Conservation (phyloP, 2,113 vertebrate species). For the Epinephelus fuscoguttatus region DNA sequence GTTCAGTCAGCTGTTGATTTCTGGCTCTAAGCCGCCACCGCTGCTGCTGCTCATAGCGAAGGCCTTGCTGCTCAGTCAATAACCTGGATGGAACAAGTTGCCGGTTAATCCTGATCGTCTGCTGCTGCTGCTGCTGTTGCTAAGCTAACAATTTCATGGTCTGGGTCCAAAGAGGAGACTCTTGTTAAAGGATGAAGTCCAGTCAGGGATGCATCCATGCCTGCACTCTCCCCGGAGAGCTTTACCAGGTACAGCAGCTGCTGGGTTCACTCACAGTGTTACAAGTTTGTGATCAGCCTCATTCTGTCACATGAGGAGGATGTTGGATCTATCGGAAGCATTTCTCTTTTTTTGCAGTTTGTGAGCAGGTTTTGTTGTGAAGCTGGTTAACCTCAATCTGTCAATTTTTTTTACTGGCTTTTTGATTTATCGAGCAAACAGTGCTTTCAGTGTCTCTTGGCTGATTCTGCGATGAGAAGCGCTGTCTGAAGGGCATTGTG, state of each 20-base stretch:
- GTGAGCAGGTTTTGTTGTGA: constrained; percentile 41
- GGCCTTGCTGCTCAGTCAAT: constrained; percentile 32
- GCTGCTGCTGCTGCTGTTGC: not conserved
- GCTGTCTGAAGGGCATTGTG: not conserved
- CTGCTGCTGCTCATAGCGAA: constrained; percentile 16
- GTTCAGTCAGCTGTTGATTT: constrained; percentile 66
- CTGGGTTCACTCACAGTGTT: constrained; percentile 33
- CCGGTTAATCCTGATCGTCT: constrained; percentile 12
- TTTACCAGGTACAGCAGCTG: constrained; percentile 77
- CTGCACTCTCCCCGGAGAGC: constrained; percentile 69
- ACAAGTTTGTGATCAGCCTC: constrained; percentile 60
- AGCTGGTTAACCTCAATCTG: constrained; percentile 69
- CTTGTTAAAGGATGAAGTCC: constrained; percentile 63
- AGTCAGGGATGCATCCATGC: constrained; percentile 71
- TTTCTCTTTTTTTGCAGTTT: constrained; percentile 23
- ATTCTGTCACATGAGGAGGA: constrained; percentile 70
- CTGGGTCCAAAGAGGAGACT: constrained; percentile 36
- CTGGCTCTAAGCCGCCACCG: constrained; percentile 47
- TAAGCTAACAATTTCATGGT: constrained; percentile 24
- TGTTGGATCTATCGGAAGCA: not conserved
- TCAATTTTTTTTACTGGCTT: constrained; percentile 40
- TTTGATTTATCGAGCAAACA: constrained; percentile 42
- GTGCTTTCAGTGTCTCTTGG: constrained; percentile 11
- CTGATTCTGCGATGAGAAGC: constrained; percentile 14
- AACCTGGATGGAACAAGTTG: constrained; percentile 39